Evolutionary conservation across 1,140 invertebrate genomes (phyloP), one percentile per base, ranked within the genome.

Genomic region (Popillia japonica): DNA sequence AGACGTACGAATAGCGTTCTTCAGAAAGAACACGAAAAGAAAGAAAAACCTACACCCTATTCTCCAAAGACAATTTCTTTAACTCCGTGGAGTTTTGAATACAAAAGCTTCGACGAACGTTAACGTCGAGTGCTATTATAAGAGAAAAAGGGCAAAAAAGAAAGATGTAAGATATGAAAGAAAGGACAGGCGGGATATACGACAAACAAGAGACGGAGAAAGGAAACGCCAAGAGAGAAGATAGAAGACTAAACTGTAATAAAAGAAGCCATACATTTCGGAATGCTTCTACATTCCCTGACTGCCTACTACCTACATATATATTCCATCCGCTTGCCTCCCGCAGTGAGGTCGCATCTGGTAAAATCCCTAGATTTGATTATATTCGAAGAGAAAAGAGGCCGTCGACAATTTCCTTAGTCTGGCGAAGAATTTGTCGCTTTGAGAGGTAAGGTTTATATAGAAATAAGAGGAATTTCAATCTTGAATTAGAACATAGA

Each of bases 261-360:
- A 68, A 68, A 68, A 68, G 61, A 68, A 68, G 61, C 61, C 3
- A 68, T 68, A 68, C 61, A 68, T 68, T 68, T 68, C 22, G 61
- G 61, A 68, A 68, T 68, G 61, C 23, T 14, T 68, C 27, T 34
- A 34, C 61, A 22, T 0, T 68, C 61, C 22, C 22, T 22, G 61
- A 11, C 23, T 68, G 27, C 27, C 22, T 34, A 48, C 44, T 14
- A 17, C 59, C 61, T 27, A 55, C 17, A 55, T 55, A 55, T 55
- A 55, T 55, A 55, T 55, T 55, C n/a, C 61, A 34, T 68, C 61
- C 61, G 61, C 61, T 27, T 68, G 61, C 61, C 61, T 68, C 61
- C 61, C 14, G 61, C 61, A 68, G 61, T 22, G 61, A 68, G 61
- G 61, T 68, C 61, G 61, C 61, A 68, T 23, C 61, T 68, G 61